Evolutionary conservation across 1,140 invertebrate genomes (phyloP).

Genomic region (Latrodectus geometricus): DNA sequence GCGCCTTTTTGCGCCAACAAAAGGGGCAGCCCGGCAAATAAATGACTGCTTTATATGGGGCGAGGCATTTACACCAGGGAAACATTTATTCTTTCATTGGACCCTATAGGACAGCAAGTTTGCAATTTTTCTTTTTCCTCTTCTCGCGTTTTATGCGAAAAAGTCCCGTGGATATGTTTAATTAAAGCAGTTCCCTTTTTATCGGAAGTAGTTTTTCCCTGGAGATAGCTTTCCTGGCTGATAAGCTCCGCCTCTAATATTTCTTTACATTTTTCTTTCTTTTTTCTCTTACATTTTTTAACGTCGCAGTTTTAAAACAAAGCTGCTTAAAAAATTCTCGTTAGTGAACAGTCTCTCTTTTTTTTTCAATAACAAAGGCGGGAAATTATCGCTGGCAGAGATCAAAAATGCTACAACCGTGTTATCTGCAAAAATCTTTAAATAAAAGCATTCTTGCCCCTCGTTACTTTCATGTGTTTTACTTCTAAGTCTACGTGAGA

Average conservation of each 20-base stretch:
- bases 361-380: not conserved
- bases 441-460: not conserved
- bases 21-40: constrained; percentile 17
- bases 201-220: constrained; percentile 17
- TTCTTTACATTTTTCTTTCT: not conserved
- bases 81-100: constrained; percentile 42
- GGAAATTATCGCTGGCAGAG: not conserved
- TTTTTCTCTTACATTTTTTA: not conserved
- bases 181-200: constrained; percentile 32
- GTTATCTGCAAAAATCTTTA: not conserved
- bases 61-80: constrained; percentile 8
- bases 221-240: not conserved
- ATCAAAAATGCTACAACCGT: not conserved
- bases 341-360: not conserved
- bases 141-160: not conserved
- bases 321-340: not conserved
- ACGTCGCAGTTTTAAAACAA: not conserved
- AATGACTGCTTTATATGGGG: constrained; percentile 23
- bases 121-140: not conserved
- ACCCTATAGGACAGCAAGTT: constrained; percentile 13
- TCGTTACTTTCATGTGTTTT: not conserved
- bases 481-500: not conserved
- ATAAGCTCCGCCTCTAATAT: not conserved
- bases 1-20: constrained; percentile 12
- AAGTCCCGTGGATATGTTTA: constrained; percentile 37